These are phyloP conservation scores for Halcyon senegalensis DNA, from an alignment of 2,113 vertebrate species.

Conservation along the genomic window DNA sequence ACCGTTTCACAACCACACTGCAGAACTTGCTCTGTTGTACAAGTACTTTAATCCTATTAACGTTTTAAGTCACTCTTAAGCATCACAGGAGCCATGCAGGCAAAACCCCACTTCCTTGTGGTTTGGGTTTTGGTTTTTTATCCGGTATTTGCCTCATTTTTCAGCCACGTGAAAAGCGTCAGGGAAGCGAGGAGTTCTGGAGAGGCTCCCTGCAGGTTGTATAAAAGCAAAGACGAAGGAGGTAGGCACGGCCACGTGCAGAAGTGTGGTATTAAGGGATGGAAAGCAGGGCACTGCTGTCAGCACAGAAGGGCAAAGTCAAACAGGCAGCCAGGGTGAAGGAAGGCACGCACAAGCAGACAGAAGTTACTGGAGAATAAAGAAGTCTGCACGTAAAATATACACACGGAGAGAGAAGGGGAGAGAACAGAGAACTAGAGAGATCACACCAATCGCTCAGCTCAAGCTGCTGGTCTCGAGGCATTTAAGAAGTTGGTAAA, in stretches of 20 bases:
- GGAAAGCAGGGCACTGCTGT: neutral
- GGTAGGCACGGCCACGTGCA: conserved; percentile 33
- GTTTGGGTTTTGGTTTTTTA: neutral
- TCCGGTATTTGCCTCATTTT: conserved; percentile 40
- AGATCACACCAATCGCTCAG: neutral
- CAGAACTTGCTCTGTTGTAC: neutral
- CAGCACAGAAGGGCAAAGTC: neutral
- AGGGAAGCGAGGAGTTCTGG: neutral
- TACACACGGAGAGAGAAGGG: neutral
- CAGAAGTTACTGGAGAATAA: conserved; percentile 42
- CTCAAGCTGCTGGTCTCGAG: neutral
- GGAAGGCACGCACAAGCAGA: conserved; percentile 30
- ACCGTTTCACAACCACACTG: conserved; percentile 9
- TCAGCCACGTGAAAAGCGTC: neutral
- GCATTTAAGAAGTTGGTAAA: neutral
- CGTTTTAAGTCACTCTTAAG: neutral
- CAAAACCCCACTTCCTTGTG: neutral
- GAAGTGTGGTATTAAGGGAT: neutral
- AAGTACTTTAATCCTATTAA: neutral
- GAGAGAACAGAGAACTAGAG: neutral
- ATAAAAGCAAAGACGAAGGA: neutral
- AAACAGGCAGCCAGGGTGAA: conserved; percentile 4
- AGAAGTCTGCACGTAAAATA: conserved; percentile 39
- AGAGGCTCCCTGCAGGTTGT: neutral
- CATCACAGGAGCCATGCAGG: conserved; percentile 34